Percentiles rank a stretch among this genome's conserved stretches.
Evolutionary conservation across 92 coral and sea anemone species (phyloP).

Genomic region (Nematostella vectensis): DNA sequence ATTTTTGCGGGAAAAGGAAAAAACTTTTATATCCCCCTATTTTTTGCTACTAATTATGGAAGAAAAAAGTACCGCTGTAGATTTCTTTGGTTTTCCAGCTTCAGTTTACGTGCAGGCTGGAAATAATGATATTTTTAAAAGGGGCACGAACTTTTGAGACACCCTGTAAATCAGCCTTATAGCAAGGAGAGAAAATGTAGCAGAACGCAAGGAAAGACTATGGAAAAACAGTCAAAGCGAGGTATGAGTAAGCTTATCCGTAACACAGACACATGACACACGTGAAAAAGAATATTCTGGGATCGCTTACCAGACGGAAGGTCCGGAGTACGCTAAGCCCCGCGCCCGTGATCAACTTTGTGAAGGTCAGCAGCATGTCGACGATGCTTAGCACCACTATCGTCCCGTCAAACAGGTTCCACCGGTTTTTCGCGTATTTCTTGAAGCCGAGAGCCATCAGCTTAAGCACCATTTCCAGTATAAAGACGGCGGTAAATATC

Average conservation of each 20-base stretch:
- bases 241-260: no score
- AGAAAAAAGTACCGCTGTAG: no score
- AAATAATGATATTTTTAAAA: not conserved
- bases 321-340: constrained; percentile 90
- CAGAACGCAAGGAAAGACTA: no score
- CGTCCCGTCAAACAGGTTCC: constrained; percentile 94
- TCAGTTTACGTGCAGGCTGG: no score
- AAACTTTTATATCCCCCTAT: no score
- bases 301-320: constrained; percentile 92
- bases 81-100: no score
- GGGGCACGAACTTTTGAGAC: constrained; percentile 1
- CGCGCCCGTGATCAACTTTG: constrained; percentile 53
- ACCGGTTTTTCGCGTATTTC: constrained; percentile 68
- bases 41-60: no score
- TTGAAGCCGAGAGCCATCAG: constrained; percentile 75
- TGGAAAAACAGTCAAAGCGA: no score
- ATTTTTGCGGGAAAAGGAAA: no score
- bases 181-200: no score
- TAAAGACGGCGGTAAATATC: constrained; percentile 87
- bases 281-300: no score
- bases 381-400: constrained; percentile 84
- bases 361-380: constrained; percentile 60
- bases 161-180: constrained; percentile 1
- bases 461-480: constrained; percentile 88
- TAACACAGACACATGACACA: no score